A percentile compares a stretch with the other conserved stretches of the same genome.
Evolutionary conservation across 2,113 vertebrate species (phyloP).

Genomic region (Calyptomena viridis): DNA sequence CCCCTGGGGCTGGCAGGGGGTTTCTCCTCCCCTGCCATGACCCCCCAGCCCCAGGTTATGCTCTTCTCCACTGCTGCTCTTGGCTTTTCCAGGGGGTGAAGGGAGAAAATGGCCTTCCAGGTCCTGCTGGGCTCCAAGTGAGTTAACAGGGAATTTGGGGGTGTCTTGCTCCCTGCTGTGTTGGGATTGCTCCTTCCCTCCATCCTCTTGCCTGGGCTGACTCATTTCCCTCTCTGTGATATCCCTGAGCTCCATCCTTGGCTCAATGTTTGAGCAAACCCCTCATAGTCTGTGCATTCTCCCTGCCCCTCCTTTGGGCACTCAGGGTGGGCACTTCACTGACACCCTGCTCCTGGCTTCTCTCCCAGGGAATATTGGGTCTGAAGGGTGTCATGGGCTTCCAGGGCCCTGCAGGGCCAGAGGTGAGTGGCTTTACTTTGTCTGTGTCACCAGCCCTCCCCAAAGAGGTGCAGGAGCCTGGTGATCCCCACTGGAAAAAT

Average conservation of each 20-base stretch:
- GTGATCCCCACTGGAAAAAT: not conserved
- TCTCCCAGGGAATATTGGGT: constrained; percentile 77
- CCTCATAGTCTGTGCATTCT: accelerated
- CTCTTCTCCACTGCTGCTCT: not conserved
- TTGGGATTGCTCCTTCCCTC: not conserved
- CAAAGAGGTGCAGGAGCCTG: not conserved
- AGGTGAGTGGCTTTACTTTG: constrained; percentile 70
- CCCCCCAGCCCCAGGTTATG: not conserved
- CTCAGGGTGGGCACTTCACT: not conserved
- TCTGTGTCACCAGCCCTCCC: not conserved
- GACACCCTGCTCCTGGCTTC: not conserved
- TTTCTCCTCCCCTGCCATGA: not conserved
- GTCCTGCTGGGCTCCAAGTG: constrained; percentile 76
- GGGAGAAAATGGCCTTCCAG: constrained; percentile 74
- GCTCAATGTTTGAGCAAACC: not conserved
- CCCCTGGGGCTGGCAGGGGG: not conserved
- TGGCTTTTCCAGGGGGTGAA: constrained; percentile 75
- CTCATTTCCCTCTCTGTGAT: accelerated
- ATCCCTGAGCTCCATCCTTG: not conserved
- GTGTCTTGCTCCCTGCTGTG: accelerated
- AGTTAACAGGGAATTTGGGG: not conserved
- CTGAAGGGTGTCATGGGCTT: constrained; percentile 73
- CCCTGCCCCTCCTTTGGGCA: not conserved
- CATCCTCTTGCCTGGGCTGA: not conserved
- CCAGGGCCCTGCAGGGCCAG: constrained; percentile 75